phyloP scores from a whole-genome alignment of 2,888 invertebrate genomes.

The Ceriagrion tenellum region DNA sequence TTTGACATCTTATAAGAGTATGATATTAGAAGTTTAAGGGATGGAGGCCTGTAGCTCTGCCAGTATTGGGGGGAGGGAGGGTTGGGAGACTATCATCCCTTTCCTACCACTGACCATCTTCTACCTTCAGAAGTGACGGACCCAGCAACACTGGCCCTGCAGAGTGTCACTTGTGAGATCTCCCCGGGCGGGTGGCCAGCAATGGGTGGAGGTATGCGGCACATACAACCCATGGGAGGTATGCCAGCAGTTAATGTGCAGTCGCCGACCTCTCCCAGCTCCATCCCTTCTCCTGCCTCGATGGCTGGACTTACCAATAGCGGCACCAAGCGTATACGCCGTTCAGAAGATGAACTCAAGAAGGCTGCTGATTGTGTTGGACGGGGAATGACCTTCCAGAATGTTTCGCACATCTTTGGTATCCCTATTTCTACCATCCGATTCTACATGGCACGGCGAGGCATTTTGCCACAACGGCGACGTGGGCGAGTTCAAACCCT shows the following conservation, averaged over 20 bases:
- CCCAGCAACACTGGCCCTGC: constrained; percentile 62
- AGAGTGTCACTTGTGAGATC: constrained; percentile 53
- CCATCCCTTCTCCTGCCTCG: constrained; percentile 56
- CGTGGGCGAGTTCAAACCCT: constrained; percentile 83
- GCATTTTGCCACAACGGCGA: constrained; percentile 88
- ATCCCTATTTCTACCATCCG: constrained; percentile 92
- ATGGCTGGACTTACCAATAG: constrained; percentile 53
- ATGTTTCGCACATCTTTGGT: constrained; percentile 89
- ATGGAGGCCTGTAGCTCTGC: not conserved
- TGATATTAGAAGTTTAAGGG: not conserved
- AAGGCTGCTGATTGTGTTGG: constrained; percentile 92
- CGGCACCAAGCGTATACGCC: constrained; percentile 82
- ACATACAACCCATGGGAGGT: constrained; percentile 60
- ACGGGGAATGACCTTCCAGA: constrained; percentile 92
- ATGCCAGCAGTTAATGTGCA: constrained; percentile 38
- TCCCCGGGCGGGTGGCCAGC: constrained; percentile 59
- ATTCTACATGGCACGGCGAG: constrained; percentile 93
- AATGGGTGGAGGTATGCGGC: constrained; percentile 56
- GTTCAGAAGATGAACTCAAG: constrained; percentile 88
- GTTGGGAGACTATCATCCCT: not conserved
- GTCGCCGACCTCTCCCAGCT: constrained; percentile 54
- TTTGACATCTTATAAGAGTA: not conserved
- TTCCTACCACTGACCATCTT: constrained; percentile 61
- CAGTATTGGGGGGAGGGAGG: not conserved
- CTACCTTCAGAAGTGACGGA: constrained; percentile 53